Percentiles rank a stretch among this genome's conserved stretches.
Conservation (phyloP, 2,888 invertebrate genomes). For the Notocelia uddmanniana region DNA sequence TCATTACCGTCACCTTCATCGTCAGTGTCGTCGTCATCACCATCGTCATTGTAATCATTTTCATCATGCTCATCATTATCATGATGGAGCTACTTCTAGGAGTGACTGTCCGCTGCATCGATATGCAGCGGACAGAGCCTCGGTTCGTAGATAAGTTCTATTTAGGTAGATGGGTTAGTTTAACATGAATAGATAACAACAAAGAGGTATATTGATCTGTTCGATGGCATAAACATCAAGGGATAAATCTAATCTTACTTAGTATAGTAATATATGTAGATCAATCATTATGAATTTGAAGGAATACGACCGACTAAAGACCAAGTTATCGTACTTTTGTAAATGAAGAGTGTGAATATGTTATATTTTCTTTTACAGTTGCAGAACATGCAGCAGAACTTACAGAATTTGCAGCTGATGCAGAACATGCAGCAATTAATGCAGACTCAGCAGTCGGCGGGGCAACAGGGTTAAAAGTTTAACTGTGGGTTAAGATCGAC, state of each 20-base stretch:
- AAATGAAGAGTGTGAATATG: not conserved
- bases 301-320: not conserved
- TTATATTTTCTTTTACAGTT: conserved; percentile 10
- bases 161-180: too few relatives aligned
- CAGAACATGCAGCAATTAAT: conserved; percentile 21
- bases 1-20: not conserved
- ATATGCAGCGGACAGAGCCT: too few relatives aligned
- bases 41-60: too few relatives aligned
- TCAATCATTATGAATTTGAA: not conserved
- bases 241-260: too few relatives aligned
- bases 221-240: too few relatives aligned
- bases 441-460: conserved; percentile 11
- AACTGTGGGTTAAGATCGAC: not conserved
- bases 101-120: too few relatives aligned
- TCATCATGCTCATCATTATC: too few relatives aligned
- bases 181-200: too few relatives aligned
- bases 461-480: conserved; percentile 1
- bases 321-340: not conserved
- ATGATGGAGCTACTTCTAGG: too few relatives aligned
- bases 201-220: too few relatives aligned
- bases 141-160: too few relatives aligned
- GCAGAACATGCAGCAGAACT: conserved; percentile 20
- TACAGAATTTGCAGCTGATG: conserved; percentile 35
- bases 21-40: not conserved
- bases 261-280: too few relatives aligned